Evolutionary conservation across 2,888 invertebrate species (phyloP).

Genomic region (Ochropleura plecta): DNA sequence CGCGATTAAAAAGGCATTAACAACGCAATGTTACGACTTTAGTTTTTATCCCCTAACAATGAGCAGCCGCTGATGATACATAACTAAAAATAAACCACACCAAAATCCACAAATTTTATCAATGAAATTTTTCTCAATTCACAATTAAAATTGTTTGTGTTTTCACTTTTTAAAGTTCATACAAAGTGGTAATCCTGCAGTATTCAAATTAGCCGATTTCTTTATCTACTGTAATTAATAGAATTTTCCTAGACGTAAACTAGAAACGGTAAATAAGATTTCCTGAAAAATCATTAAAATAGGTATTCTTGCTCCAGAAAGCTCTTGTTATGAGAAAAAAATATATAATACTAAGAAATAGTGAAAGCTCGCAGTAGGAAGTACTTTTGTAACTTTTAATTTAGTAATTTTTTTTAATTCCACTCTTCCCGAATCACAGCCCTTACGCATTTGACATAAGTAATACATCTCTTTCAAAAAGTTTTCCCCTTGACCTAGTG

Average conservation of each 20-base stretch:
- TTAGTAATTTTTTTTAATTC: neutral
- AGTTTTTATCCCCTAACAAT: neutral
- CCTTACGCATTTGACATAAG: too few relatives aligned
- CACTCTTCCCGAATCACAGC: neutral
- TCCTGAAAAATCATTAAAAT: slow-evolving; percentile 10
- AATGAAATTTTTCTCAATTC: neutral
- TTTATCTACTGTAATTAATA: slow-evolving; percentile 12
- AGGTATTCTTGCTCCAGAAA: slow-evolving; percentile 1
- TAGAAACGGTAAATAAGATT: neutral
- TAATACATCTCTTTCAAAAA: neutral
- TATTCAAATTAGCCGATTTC: slow-evolving; percentile 25
- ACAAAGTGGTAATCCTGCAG: slow-evolving; percentile 7
- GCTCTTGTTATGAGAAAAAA: slow-evolving; percentile 7
- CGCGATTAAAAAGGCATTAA: neutral
- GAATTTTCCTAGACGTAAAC: slow-evolving; percentile 21
- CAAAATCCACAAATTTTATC: neutral
- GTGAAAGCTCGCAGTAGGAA: neutral
- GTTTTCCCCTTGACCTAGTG: neutral
- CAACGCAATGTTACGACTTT: too few relatives aligned
- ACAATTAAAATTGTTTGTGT: slow-evolving; percentile 1
- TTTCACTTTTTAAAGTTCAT: neutral
- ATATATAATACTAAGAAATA: neutral
- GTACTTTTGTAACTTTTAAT: neutral
- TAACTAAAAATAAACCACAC: neutral
- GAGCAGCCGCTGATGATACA: neutral